phyloP scores from a whole-genome alignment of 2,113 vertebrate species.

The Falcunculus frontatus region DNA sequence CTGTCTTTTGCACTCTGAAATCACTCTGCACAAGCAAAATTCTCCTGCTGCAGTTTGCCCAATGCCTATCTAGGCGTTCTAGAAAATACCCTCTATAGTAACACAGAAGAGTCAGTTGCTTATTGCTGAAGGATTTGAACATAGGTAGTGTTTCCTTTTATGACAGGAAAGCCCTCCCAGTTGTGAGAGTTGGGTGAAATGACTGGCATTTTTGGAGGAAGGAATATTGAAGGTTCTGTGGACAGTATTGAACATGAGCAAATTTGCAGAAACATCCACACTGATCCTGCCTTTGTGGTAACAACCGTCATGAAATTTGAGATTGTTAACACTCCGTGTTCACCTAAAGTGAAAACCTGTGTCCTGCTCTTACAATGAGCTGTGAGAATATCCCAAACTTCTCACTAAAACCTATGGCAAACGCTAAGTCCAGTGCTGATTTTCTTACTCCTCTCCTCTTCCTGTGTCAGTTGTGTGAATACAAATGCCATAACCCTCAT shows the following conservation, averaged over 20 bases:
- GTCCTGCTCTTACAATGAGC: not conserved
- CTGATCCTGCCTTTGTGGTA: not conserved
- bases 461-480: not conserved
- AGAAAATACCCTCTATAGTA: not conserved
- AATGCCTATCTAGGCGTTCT: not conserved
- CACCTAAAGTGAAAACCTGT: not conserved
- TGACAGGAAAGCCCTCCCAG: not conserved
- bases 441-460: not conserved
- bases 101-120: not conserved
- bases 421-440: fast-evolving
- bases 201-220: not conserved
- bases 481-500: not conserved
- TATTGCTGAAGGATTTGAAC: not conserved
- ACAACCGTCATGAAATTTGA: not conserved
- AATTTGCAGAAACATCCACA: not conserved
- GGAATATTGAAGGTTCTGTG: not conserved
- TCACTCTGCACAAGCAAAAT: not conserved
- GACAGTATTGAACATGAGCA: not conserved
- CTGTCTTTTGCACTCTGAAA: not conserved
- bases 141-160: not conserved
- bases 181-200: not conserved
- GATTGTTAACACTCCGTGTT: not conserved
- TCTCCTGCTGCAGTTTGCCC: not conserved
- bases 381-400: not conserved
- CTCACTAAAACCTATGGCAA: not conserved